A percentile compares a stretch with the other conserved stretches of the same genome.
Evolutionary conservation across 1,140 invertebrate species (phyloP).

Genomic region (Pachypeltis micranthus): DNA sequence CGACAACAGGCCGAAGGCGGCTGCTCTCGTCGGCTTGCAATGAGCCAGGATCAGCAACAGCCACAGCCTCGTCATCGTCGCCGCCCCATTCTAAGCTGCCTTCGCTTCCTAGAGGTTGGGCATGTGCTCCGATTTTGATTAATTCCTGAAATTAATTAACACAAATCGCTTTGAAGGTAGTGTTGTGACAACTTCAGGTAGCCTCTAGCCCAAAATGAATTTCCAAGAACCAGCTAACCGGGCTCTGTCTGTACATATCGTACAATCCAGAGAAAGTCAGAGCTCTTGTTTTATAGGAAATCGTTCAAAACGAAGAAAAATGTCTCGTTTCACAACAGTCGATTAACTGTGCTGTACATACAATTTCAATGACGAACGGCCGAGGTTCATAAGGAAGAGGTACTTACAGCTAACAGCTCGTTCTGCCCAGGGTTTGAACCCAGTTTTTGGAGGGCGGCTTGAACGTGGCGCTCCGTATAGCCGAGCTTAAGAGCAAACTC

Average conservation of each 20-base stretch:
- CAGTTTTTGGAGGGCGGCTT: constrained; percentile 67
- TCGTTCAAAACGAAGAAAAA: neutral
- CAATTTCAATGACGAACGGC: too few relatives aligned
- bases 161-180: too few relatives aligned
- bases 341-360: too few relatives aligned
- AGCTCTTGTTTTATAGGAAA: neutral
- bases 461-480: constrained; percentile 75
- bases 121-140: constrained; percentile 54
- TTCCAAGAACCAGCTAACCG: too few relatives aligned
- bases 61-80: constrained; percentile 23
- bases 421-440: constrained; percentile 73
- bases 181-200: too few relatives aligned
- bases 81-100: constrained; percentile 25
- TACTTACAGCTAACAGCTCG: constrained; percentile 63
- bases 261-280: too few relatives aligned
- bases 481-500: constrained; percentile 82
- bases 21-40: constrained; percentile 28
- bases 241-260: too few relatives aligned
- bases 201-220: too few relatives aligned
- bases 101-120: constrained; percentile 30
- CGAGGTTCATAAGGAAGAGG: constrained; percentile 28
- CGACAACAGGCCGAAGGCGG: constrained; percentile 69
- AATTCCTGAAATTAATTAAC: too few relatives aligned
- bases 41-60: constrained; percentile 25
- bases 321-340: too few relatives aligned